Evolutionary conservation across 2,113 vertebrate species (phyloP), one percentile per base, ranked within the genome.

Genomic region (Platysteira castanea): DNA sequence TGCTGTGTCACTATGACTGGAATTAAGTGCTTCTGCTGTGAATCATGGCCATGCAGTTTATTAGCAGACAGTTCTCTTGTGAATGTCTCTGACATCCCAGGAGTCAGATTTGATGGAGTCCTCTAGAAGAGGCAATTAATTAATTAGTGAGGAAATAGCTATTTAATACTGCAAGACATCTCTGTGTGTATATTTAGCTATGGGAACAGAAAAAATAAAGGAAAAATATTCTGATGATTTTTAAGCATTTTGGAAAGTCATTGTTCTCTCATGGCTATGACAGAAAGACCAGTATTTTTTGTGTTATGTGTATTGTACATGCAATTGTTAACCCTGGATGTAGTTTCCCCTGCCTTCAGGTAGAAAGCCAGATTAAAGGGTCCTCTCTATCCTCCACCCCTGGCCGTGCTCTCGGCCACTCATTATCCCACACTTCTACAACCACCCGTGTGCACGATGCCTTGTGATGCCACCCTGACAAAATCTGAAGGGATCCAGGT

Each of bases 361-460:
- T 35, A 24, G 41, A 64, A 82, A 89, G 22, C 13, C 39, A 71
- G 15, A 59, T 67, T 30, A 54, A 37, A 74, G 26, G 18, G 12
- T 63, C 13, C 59, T 49, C 35, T 75, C 44, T 31, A 11, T 35
- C 28, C 11, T 42, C 21, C 79, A 31, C 2, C 10, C 44, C 9
- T 3, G 2, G 9, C 13, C 39, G 2, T 2, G n/a, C n/a, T 42
- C 23, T 19, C 52, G 41, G 41, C 6, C 1, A 6, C 47, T 28
- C 4, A 0, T 57, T 30, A 24, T 19, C 74, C 52, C 68, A 37
- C n/a, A 8, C 39, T 69, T 11, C 24, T 56, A 10, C 0, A 4
- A 8, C n/a, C 3, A 2, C 19, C 81, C 56, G 3, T 0, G 2
- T 0, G 0, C 28, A 21, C 56, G 26, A 11, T 7, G 65, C 15